Base-by-base conservation (phyloP, 1,140 invertebrate species). In the Drosophila asahinai region DNA sequence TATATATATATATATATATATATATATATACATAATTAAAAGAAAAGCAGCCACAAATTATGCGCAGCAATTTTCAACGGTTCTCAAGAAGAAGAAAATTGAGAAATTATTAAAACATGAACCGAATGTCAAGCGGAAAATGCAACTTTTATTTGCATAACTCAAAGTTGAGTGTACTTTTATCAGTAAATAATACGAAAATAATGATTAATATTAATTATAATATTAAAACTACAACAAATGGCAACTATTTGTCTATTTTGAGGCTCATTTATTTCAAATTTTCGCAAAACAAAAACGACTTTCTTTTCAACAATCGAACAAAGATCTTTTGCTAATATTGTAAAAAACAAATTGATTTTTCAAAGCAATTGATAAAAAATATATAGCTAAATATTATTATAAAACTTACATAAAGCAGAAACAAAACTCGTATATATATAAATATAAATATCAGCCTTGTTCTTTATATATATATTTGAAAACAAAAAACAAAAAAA, bases 401-500 rank as follows among this genome's bases (percentile, higher is more conserved):
- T 86, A 89, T 80, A 67, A 77, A 90, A 86, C 78, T 80, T 74
- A 91, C 61, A 91, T 89, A 79, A 81, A 81, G 19, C 47, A 64
- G 57, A 79, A 87, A 77, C 22, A 72, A 79, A 77, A 78, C 45
- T 75, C 52, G 60, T 66, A 81, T 75, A 83, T 48, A 73, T 66
- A 76, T 80, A 75, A 78, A 89, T 81, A 90, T 90, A 74, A 91
- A 90, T 91, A 91, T 91, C 87, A 91, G 86, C 86, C 86, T 91
- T 89, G 86, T 89, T 89, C 86, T 90, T 90, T 90, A 90, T 90
- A 87, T 87, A 89, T 89, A 86, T 84, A 81, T 81, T 68, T 62
- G n/a, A 62, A 79, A 73, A 73, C 17, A 75, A 68, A 59, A 87
- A 89, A 79, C 9, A 78, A 54, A 75, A 81, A 81, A 75, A 70